Evolutionary conservation across 2,113 vertebrate genomes (phyloP).

Genomic region (Leucopsar rothschildi): DNA sequence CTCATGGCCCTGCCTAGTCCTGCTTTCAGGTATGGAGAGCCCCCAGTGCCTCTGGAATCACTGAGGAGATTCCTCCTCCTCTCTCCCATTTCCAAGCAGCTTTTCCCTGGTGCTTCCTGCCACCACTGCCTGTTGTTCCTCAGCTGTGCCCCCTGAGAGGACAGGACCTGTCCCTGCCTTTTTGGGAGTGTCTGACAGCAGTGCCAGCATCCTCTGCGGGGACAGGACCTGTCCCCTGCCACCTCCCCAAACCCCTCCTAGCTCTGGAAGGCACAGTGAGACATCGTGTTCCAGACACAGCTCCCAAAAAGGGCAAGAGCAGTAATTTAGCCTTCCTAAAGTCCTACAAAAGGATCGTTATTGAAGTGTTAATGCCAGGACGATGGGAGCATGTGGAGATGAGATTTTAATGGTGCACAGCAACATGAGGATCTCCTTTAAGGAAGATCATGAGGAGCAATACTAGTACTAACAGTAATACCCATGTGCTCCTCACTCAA

Average conservation of each 20-base stretch:
- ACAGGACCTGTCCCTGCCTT: neutral
- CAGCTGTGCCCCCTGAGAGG: neutral
- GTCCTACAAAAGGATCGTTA: neutral
- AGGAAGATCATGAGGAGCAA: neutral
- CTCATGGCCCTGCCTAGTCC: neutral
- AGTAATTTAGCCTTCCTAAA: neutral
- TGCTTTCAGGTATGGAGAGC: accelerated
- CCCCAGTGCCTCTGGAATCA: neutral
- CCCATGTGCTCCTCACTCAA: neutral
- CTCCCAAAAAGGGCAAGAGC: neutral
- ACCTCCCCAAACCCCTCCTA: neutral
- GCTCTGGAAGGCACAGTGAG: neutral
- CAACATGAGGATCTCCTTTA: neutral
- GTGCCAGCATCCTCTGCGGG: neutral
- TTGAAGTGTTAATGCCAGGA: neutral
- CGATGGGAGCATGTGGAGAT: accelerated
- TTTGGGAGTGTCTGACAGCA: neutral
- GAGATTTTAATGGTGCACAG: neutral
- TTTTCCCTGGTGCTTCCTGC: neutral
- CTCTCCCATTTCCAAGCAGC: accelerated
- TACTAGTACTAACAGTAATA: accelerated
- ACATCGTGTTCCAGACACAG: neutral
- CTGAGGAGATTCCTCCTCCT: neutral
- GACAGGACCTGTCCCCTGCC: neutral
- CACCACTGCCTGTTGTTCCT: neutral